phyloP scores from a whole-genome alignment of 2,888 invertebrate genomes.

The Tenthredo distinguenda region DNA sequence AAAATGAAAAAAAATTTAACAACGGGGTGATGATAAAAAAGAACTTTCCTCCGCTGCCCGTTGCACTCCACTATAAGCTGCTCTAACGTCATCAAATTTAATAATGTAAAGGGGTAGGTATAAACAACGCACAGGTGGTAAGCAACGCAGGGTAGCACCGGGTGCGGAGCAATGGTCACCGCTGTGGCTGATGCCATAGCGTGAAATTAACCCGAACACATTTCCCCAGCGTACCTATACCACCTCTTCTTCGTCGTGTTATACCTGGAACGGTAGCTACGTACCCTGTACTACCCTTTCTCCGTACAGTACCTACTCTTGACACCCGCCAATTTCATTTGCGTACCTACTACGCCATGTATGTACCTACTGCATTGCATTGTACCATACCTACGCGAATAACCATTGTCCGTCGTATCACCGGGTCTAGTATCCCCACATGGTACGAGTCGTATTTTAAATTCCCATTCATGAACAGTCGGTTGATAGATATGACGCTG shows the following conservation, averaged over 20 bases:
- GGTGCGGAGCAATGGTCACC: conserved; percentile 35
- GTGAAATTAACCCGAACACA: conserved; percentile 71
- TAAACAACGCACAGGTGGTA: conserved; percentile 47
- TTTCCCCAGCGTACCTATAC: conserved; percentile 66
- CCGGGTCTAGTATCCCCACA: neutral
- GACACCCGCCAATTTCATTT: conserved; percentile 67
- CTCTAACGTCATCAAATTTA: conserved; percentile 25
- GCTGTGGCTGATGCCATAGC: conserved; percentile 64
- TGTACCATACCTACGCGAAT: neutral
- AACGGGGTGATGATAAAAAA: neutral
- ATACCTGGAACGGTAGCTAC: conserved; percentile 11
- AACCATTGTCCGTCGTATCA: neutral
- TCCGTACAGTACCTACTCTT: conserved; percentile 12
- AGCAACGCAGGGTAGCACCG: conserved; percentile 18
- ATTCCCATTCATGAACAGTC: conserved; percentile 17
- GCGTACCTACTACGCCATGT: conserved; percentile 48
- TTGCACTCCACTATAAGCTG: neutral
- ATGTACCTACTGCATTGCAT: neutral
- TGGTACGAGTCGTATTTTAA: neutral
- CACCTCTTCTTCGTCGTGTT: conserved; percentile 44
- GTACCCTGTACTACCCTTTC: neutral
- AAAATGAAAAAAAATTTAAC: neutral
- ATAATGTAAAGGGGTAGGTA: conserved; percentile 32
- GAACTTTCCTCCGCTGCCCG: neutral
- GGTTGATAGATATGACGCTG: neutral